These are phyloP conservation scores for Shinisaurus crocodilurus DNA, from an alignment of 2,113 vertebrate genomes.

Conservation along the genomic window DNA sequence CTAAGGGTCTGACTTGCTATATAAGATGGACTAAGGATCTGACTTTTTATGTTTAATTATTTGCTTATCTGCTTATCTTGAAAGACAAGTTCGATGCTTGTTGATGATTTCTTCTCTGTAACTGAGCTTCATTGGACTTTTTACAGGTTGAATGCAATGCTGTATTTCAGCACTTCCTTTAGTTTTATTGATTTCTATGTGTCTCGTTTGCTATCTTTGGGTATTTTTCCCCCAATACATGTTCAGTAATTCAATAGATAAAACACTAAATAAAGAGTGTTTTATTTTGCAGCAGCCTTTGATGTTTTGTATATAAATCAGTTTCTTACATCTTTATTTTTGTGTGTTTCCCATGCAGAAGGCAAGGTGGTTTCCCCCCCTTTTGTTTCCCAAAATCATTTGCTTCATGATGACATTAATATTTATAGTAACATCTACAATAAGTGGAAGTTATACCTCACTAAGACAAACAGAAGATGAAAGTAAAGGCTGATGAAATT, in stretches of 20 bases:
- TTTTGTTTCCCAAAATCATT: neutral
- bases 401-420: neutral
- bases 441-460: neutral
- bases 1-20: neutral
- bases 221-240: neutral
- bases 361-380: neutral
- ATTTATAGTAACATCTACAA: neutral
- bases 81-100: neutral
- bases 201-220: neutral
- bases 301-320: conserved; percentile 10
- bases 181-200: neutral
- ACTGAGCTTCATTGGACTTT: neutral
- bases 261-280: conserved; percentile 15
- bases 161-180: neutral
- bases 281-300: conserved; percentile 8
- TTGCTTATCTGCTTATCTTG: neutral
- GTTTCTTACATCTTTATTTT: conserved; percentile 14
- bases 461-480: neutral
- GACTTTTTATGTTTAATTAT: neutral
- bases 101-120: neutral
- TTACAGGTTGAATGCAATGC: neutral
- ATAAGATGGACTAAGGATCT: too few relatives aligned
- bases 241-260: neutral
- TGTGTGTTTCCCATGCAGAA: neutral
- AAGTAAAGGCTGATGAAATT: neutral